phyloP scores from a whole-genome alignment of 2,113 vertebrate species.

The Sialia sialis region DNA sequence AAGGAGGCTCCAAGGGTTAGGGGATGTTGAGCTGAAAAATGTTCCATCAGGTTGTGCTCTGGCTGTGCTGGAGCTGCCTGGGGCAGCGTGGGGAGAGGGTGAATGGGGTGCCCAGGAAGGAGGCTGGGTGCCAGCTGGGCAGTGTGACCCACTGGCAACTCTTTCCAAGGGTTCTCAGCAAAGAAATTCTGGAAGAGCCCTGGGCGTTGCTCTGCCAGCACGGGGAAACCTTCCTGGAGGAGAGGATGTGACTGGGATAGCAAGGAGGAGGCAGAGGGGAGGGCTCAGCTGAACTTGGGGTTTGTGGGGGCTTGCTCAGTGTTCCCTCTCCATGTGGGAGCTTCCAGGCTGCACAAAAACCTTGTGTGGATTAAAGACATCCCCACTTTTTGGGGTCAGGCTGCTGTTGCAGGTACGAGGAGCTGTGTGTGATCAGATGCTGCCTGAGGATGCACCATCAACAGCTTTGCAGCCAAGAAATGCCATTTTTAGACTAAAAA shows the following conservation, averaged over 20 bases:
- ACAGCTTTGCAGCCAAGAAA: not conserved
- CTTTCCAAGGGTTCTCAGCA: not conserved
- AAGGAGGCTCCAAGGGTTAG: constrained; percentile 36
- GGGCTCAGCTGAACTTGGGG: not conserved
- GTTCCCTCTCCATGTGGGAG: not conserved
- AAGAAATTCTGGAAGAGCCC: not conserved
- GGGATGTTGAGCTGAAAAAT: constrained; percentile 24
- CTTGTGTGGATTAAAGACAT: not conserved
- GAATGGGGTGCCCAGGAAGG: constrained; percentile 49
- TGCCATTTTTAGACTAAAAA: not conserved
- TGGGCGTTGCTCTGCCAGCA: not conserved
- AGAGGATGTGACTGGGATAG: not conserved
- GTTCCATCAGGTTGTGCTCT: not conserved
- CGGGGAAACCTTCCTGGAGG: not conserved
- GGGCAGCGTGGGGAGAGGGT: not conserved
- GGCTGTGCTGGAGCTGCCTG: not conserved
- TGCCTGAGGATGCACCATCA: not conserved
- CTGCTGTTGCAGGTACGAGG: not conserved
- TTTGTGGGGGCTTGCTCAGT: not conserved
- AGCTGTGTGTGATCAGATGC: fast-evolving
- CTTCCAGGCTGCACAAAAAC: not conserved
- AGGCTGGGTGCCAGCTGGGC: constrained; percentile 6
- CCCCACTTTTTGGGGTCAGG: not conserved
- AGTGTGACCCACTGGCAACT: not conserved
- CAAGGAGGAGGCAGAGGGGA: not conserved